Evolutionary conservation across 2,797 vertebrate genomes (phyloP), one percentile per base, ranked within the genome.

Genomic region (Prionace glauca): DNA sequence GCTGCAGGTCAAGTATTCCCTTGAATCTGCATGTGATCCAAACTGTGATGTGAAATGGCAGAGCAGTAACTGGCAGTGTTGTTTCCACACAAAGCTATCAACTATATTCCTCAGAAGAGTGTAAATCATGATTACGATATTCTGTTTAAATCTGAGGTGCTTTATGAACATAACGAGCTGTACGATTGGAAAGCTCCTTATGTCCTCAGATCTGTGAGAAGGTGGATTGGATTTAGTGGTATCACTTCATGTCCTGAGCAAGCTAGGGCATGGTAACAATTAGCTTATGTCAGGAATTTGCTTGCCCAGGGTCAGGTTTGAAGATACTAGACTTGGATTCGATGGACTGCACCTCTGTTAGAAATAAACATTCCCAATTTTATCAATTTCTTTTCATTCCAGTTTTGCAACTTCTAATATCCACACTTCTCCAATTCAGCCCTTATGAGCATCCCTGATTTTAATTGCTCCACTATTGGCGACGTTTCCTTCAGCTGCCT

Each of bases 201-300:
- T 93, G 91, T 3, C 50, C 65, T 26, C 24, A 41, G 62, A 69
- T 69, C 72, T 94, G 92, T 41, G 67, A 45, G 92, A 94, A 94
- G 45, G 5, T 67, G 72, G 92, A 69, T 36, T 72, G 92, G 92
- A 69, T 94, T 72, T 94, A 50, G 67, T 94, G 92, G 92, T 94
- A 41, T n/a, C 10, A 24, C n/a, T 45, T 67, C 67, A 45, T 94
- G 22, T 94, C 41, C 29, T 72, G 22, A 94, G 22, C 65, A 45
- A 93, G 71, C 18, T 93, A 10, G 36, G 22, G 41, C 67, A 29
- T 22, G 2, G n/a, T 72, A 41, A 29, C 67, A 93, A 41, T 93
- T 69, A 69, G 90, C 90, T 69, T 41, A 65, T 69, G 60, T 93
- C 90, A 93, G 65, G 90, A 69, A 93, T 67, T 67, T 93, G 65